Evolutionary conservation across 2,797 vertebrate genomes (phyloP), one percentile per base, ranked within the genome.

Genomic region (Spatula versicolor): DNA sequence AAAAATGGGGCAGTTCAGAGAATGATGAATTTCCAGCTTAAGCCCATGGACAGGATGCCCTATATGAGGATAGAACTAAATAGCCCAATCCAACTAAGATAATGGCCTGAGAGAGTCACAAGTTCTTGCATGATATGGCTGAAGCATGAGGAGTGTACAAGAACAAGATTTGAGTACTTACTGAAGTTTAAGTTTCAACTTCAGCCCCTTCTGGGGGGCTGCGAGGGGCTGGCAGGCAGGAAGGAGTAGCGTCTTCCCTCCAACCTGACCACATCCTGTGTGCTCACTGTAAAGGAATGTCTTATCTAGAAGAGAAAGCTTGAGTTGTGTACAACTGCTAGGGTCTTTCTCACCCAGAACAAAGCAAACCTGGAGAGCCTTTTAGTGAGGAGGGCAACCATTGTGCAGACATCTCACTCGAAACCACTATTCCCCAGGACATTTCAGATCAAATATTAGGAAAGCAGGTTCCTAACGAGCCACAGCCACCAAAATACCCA

Each of bases 91-190:
- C 39, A 86, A 63, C 48, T 88, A 95, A 91, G 84, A 86, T 22
- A 90, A 68, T 11, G 35, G 87, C 66, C n/a, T 73, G 46, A 91
- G 66, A 88, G 93, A 92, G 48, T 62, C 79, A 68, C 52, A 88
- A 88, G 73, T 55, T 80, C 55, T 88, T 80, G 48, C 67, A 67
- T 45, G 86, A 64, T 56, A 50, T 1, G 9, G n/a, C 19, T 92
- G 46, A 91, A 87, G 19, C 26, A 95, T 13, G 39, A 89, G 78
- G 30, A 13, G 18, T 5, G 21, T 23, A 71, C 28, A 85, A 92
- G 43, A 77, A 54, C 20, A 52, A 20, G 39, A 72, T 78, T 82
- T 94, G 88, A 86, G 72, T 86, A 90, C 76, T 96, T 92, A 79
- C n/a, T 59, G 25, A 76, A 63, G 67, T 72, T 88, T 66, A 63